These are phyloP conservation scores for Distichodus sexfasciatus DNA, from an alignment of 2,797 vertebrate genomes.

Conservation along the genomic window DNA sequence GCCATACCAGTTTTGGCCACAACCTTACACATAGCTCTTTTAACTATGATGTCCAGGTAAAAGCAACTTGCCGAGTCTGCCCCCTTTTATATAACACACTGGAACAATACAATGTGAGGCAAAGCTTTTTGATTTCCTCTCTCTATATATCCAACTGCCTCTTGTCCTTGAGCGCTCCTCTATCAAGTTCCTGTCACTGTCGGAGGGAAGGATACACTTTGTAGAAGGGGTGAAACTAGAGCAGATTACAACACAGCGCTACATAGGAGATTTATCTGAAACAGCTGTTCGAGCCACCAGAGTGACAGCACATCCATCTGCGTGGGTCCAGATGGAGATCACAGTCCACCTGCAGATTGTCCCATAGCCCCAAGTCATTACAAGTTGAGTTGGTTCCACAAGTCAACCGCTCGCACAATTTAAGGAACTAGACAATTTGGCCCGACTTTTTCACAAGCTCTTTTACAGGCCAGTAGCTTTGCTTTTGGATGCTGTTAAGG, in stretches of 20 bases:
- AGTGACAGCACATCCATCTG: slow-evolving; percentile 37
- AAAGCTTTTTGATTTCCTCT: no score
- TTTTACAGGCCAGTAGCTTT: slow-evolving; percentile 16
- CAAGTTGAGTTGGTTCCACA: slow-evolving; percentile 22
- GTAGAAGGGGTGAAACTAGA: neutral
- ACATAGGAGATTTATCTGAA: slow-evolving; percentile 18
- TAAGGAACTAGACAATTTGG: slow-evolving; percentile 15
- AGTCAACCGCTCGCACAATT: slow-evolving; percentile 24
- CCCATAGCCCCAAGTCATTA: slow-evolving; percentile 28
- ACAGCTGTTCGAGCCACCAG: slow-evolving; percentile 29
- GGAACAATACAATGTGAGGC: no score
- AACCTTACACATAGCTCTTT: no score
- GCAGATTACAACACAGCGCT: slow-evolving; percentile 2
- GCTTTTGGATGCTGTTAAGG: neutral
- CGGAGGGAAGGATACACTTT: neutral
- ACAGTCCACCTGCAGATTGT: slow-evolving; percentile 26
- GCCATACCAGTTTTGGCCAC: no score
- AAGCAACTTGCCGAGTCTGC: no score
- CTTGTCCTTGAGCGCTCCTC: neutral
- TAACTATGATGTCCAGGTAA: no score
- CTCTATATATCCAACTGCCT: neutral
- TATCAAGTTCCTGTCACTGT: neutral
- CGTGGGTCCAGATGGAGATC: slow-evolving; percentile 29
- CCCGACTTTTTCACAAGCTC: neutral
- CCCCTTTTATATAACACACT: no score